These are phyloP conservation scores for Sebastes minor DNA, from an alignment of 2,797 vertebrate genomes.

Conservation along the genomic window DNA sequence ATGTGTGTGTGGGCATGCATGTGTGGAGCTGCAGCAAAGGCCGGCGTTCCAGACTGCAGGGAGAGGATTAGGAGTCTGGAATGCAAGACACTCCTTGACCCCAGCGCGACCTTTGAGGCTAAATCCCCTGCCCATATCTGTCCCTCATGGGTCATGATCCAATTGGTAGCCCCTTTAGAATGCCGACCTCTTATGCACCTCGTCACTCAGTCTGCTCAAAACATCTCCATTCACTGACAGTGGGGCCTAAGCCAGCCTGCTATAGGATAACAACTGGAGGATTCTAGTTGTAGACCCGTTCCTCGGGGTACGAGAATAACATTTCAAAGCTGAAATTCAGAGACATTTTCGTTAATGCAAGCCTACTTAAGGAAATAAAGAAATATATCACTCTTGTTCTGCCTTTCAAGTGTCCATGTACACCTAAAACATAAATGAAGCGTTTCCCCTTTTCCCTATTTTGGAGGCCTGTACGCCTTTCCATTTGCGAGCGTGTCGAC, in stretches of 20 bases:
- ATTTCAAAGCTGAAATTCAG: constrained; percentile 38
- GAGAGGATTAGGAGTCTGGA: constrained; percentile 81
- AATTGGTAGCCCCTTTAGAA: constrained; percentile 80
- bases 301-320: constrained; percentile 22
- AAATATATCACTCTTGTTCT: constrained; percentile 68
- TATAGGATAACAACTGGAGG: constrained; percentile 52
- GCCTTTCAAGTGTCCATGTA: constrained; percentile 73
- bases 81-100: constrained; percentile 82
- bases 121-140: constrained; percentile 83
- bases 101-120: constrained; percentile 71
- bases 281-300: constrained; percentile 11
- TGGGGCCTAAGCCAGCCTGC: constrained; percentile 38
- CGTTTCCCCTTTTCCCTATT: constrained; percentile 44
- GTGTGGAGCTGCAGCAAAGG: constrained; percentile 51
- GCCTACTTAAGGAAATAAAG: constrained; percentile 46
- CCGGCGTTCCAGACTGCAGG: constrained; percentile 70
- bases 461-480: constrained; percentile 49
- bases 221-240: constrained; percentile 68
- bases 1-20: constrained; percentile 55
- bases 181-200: constrained; percentile 76
- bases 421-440: constrained; percentile 82
- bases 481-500: constrained; percentile 76
- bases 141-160: constrained; percentile 84
- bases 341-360: constrained; percentile 55
- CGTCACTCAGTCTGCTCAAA: constrained; percentile 69